Conservation (phyloP, 2,888 invertebrate genomes). For the Hirudinaria manillensis region DNA sequence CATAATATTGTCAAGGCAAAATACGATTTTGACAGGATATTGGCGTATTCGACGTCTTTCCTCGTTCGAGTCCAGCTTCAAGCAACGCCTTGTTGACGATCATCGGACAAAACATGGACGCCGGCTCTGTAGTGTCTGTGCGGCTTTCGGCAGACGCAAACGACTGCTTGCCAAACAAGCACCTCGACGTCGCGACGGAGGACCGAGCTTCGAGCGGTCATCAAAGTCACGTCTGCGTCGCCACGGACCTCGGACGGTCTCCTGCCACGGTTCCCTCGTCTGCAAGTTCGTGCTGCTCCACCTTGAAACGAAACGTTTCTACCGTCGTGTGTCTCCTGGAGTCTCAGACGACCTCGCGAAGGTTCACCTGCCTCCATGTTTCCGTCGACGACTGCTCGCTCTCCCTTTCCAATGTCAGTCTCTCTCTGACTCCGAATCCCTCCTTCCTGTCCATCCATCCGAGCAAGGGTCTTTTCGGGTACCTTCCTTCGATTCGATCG, state of each 20-base stretch:
- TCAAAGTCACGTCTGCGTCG: no score
- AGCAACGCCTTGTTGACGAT: neutral
- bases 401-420: neutral
- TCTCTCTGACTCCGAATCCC: neutral
- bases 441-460: neutral
- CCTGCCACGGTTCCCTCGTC: no score
- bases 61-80: neutral
- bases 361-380: neutral
- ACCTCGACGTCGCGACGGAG: no score
- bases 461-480: constrained; percentile 5
- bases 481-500: neutral
- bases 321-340: neutral
- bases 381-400: neutral
- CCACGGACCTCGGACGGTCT: no score
- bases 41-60: neutral
- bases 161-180: neutral
- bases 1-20: no score
- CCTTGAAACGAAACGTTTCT: neutral
- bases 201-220: no score
- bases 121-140: neutral
- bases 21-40: neutral
- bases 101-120: neutral
- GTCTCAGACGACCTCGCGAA: neutral
- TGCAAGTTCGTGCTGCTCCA: neutral
- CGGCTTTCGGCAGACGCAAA: neutral